Evolutionary conservation across 2,888 invertebrate genomes (phyloP).

Genomic region (Drosophila nigricruria): DNA sequence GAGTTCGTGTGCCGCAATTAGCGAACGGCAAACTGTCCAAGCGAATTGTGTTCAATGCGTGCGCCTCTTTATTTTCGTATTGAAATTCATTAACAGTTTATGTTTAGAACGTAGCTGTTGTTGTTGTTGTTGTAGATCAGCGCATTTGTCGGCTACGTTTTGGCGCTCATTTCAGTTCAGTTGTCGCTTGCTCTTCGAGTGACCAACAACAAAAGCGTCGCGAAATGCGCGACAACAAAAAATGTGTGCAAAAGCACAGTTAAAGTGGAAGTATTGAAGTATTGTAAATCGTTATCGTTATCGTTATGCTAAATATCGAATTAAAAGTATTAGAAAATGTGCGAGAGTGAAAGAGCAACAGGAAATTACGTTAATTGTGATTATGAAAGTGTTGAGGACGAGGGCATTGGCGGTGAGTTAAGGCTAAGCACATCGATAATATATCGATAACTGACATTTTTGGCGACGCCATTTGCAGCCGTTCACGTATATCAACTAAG

Average conservation of each 20-base stretch:
- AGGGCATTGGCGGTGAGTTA: conserved; percentile 73
- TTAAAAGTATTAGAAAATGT: conserved; percentile 31
- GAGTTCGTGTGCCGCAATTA: conserved; percentile 64
- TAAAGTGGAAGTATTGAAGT: conserved; percentile 17
- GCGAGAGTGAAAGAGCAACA: conserved; percentile 26
- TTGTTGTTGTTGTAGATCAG: conserved; percentile 27
- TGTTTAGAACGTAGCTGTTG: conserved; percentile 65
- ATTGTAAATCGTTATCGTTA: conserved; percentile 9
- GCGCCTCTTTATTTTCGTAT: conserved; percentile 60
- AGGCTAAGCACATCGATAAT: conserved; percentile 1
- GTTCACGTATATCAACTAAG: conserved; percentile 32
- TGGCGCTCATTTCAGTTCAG: conserved; percentile 35
- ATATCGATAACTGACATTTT: not conserved
- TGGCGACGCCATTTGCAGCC: conserved; percentile 58
- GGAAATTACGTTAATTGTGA: conserved; percentile 38
- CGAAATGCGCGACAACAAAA: conserved; percentile 34
- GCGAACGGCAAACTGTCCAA: conserved; percentile 58
- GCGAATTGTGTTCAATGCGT: conserved; percentile 54
- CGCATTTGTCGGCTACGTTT: conserved; percentile 21
- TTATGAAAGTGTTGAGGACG: conserved; percentile 65
- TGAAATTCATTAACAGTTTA: conserved; percentile 78
- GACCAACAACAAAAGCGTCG: conserved; percentile 46
- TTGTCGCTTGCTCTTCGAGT: conserved; percentile 36
- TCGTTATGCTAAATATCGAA: conserved; percentile 18
- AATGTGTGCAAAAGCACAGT: conserved; percentile 16